Evolutionary conservation across 2,888 invertebrate species (phyloP).

Genomic region (Cynaeus angustus): DNA sequence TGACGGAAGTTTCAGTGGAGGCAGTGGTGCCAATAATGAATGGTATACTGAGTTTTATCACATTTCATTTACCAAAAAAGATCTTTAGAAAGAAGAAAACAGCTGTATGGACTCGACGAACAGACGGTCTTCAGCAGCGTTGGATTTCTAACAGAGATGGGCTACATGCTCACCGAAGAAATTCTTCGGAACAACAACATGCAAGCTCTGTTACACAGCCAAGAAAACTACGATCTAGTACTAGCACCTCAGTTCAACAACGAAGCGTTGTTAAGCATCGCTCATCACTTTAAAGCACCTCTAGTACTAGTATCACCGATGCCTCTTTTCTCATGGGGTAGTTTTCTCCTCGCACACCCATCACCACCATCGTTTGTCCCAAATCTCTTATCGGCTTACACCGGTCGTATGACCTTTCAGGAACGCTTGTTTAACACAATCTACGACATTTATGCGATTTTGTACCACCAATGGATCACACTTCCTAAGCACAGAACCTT

Average conservation of each 20-base stretch:
- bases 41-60: too few relatives aligned
- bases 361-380: constrained; percentile 67
- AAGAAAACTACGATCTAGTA: constrained; percentile 13
- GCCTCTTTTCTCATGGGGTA: constrained; percentile 69
- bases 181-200: constrained; percentile 5
- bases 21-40: neutral
- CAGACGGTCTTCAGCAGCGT: constrained; percentile 13
- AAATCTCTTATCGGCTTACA: constrained; percentile 69
- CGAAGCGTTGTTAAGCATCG: constrained; percentile 71
- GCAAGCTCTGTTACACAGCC: constrained; percentile 10
- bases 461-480: constrained; percentile 50
- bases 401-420: constrained; percentile 72
- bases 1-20: constrained; percentile 7
- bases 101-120: constrained; percentile 15
- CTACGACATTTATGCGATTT: constrained; percentile 55
- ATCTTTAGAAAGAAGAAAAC: constrained; percentile 17
- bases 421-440: constrained; percentile 73
- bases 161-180: constrained; percentile 1
- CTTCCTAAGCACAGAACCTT: constrained; percentile 53
- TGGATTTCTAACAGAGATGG: constrained; percentile 13
- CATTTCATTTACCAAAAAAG: too few relatives aligned
- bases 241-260: constrained; percentile 68
- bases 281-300: constrained; percentile 66
- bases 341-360: constrained; percentile 71
- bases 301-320: constrained; percentile 69